phyloP scores from a whole-genome alignment of 1,140 invertebrate genomes.

The Eueides isabella region DNA sequence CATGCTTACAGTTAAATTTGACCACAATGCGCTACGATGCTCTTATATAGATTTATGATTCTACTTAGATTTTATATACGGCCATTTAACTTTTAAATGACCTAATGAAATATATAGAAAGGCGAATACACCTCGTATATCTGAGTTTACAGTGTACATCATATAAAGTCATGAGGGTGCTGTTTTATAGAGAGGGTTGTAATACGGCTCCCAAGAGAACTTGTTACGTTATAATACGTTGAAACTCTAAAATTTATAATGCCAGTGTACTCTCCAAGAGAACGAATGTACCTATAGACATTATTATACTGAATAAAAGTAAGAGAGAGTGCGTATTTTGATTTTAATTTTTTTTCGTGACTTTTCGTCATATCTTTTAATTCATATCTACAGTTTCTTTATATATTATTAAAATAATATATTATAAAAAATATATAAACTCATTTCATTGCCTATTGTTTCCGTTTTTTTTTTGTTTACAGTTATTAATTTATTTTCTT shows the following conservation, averaged over 20 bases:
- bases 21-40: neutral
- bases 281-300: neutral
- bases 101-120: constrained; percentile 3
- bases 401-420: too few species aligned
- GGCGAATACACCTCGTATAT: neutral
- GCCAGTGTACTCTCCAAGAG: neutral
- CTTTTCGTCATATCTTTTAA: neutral
- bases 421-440: too few species aligned
- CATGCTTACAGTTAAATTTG: neutral
- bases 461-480: too few species aligned
- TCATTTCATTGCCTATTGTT: too few species aligned
- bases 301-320: neutral
- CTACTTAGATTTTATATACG: neutral
- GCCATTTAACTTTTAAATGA: neutral
- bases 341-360: neutral
- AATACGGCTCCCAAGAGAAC: constrained; percentile 5
- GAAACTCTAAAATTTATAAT: constrained; percentile 4
- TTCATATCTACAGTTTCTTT: too few species aligned
- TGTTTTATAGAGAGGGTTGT: constrained; percentile 19
- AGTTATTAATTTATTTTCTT: too few species aligned
- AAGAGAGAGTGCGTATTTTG: neutral
- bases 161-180: constrained; percentile 15
- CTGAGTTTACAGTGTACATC: constrained; percentile 6
- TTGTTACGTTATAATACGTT: neutral
- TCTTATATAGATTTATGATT: neutral